A percentile compares a stretch with the other conserved stretches of the same genome.
Evolutionary conservation across 2,797 vertebrate species (phyloP).

Genomic region (Hapalemur alaotrensis): DNA sequence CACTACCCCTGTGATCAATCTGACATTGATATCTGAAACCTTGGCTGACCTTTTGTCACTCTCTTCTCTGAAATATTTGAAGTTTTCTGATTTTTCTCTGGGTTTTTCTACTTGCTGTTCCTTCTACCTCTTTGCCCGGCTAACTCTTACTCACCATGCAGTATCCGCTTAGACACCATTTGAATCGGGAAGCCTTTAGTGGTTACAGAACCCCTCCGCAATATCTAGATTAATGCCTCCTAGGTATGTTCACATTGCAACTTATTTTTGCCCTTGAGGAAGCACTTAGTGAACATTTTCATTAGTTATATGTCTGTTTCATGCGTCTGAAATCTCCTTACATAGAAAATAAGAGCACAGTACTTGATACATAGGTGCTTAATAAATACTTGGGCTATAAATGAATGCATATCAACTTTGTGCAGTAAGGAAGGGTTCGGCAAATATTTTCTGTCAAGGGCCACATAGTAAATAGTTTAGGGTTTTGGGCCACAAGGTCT

Average conservation of each 20-base stretch:
- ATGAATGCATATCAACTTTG: not conserved
- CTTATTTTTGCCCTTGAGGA: not conserved
- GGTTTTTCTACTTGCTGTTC: not conserved
- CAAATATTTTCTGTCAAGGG: not conserved
- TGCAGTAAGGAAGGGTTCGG: not conserved
- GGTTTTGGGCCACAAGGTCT: not conserved
- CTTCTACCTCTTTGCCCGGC: not conserved
- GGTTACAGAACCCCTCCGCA: not conserved
- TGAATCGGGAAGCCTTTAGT: not conserved
- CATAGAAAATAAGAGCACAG: conserved; percentile 18
- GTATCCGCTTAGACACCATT: not conserved
- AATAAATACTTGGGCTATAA: not conserved
- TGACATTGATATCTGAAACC: not conserved
- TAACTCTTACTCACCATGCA: not conserved
- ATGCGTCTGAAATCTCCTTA: not conserved
- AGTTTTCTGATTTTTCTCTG: conserved; percentile 1
- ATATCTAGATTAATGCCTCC: not conserved
- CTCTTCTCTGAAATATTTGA: not conserved
- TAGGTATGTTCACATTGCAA: not conserved
- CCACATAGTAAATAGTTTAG: not conserved
- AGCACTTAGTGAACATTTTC: not conserved
- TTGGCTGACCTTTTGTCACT: not conserved
- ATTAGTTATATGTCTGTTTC: not conserved
- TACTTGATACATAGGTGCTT: not conserved
- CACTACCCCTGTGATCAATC: not conserved